Evolutionary conservation across 2,113 vertebrate genomes (phyloP), one percentile per base, ranked within the genome.

Genomic region (Ancistrus triradiatus): DNA sequence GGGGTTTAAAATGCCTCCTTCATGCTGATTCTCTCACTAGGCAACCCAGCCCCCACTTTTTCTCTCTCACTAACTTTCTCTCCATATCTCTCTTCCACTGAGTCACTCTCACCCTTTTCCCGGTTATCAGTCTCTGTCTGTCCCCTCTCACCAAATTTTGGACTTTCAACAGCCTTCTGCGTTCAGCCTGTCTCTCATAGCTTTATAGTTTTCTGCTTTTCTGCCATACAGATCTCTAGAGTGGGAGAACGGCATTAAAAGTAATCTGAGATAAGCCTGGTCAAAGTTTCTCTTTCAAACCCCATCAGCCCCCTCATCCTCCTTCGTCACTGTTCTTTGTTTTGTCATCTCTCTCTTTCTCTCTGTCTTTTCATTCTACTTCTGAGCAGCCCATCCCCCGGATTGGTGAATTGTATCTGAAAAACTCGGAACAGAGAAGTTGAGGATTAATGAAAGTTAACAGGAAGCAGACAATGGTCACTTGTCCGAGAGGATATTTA

Each of bases 1-100:
- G 81, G 77, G 81, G 74, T 81, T 79, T 76, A 78, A 85, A 84
- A 88, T 85, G 83, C 84, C 83, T 83, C 83, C 85, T 79, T 84
- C 68, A 64, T 74, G 72, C 52, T 59, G 69, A 58, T 75, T 40
- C 74, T 79, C 81, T 83, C 71, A 67, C 84, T 80, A 77, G 76
- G 83, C 84, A 84, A 82, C 84, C 81, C 21, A 69, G 75, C 77
- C 49, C 70, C 72, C 72, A 69, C 63, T 47, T 28, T 55, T 58
- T 43, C 59, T 21, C 51, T 61, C 57, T 47, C 59, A 15, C 21
- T 67, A 42, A 57, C 22, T 59, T 60, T 51, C 50, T 24, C 53
- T 40, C 51, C 46, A 35, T 43, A 13, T 37, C 71, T 64, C 50
- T 74, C 63, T 72, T 72, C 78, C 62, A 53, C 63, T 74, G 35